Base-by-base conservation (phyloP, 2,888 invertebrate species). In the Prosopocoilus inquinatus region DNA sequence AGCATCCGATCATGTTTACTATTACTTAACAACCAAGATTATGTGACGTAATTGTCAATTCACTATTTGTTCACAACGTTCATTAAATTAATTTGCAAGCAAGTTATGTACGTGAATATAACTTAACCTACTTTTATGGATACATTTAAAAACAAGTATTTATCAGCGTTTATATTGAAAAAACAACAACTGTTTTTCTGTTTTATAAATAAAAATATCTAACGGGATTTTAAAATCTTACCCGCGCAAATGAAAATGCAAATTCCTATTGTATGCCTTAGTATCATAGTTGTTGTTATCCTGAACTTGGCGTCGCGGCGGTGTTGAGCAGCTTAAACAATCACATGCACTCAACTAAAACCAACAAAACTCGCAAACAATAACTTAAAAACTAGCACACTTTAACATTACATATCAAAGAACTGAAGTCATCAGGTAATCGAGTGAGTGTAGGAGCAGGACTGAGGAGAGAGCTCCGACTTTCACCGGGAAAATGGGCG, bases 401-500 rank as follows among this genome's bases (percentile, higher is more conserved):
- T 56, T 53, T 55, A 50, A 44, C 58, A 60, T 60, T 58, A 60
- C 60, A 60, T 60, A 55, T 55, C 60, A 60, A 34, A 41, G 50
- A 36, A 43, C 28, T 32, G 50, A 55, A 47, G 38, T 47, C 41
- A 11, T 41, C 15, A 11, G 41, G 41, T 41, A 41, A 15, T 41
- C 41, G 41, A 16, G 16, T 11, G 41, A 41, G 50, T 47, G 44
- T 45, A 55, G 57, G 51, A 53, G 55, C 32, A 35, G 38, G 49
- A 61, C 59, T 51, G 53, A 36, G 59, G 41, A 47, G 53, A 47
- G 28, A 45, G 47, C 58, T 58, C 57, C 50, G 48, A 60, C 57
- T 60, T 62, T 61, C 62, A 61, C 64, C 64, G 63, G 64, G 64
- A 63, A 64, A 61, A 62, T 61, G 55, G 64, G 64, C 63, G 64